Evolutionary conservation across 2,113 vertebrate genomes (phyloP), one percentile per base, ranked within the genome.

Genomic region (Nymphicus hollandicus): DNA sequence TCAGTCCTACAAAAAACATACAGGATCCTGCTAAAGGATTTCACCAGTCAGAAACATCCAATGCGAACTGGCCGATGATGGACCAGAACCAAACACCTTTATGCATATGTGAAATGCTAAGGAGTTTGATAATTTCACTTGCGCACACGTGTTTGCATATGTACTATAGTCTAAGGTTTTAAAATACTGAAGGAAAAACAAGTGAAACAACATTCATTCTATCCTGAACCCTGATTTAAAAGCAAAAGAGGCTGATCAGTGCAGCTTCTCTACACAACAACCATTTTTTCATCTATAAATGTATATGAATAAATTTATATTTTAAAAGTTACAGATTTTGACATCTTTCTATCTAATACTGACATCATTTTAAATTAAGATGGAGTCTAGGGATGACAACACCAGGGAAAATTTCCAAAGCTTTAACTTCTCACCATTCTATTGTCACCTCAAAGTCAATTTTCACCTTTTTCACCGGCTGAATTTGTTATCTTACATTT

Each of bases 371-470:
- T 93, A 97, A 97, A 97, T 92, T 89, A 96, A 97, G 93, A 97
- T 92, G 91, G 95, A 96, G 88, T 85, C 92, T 58, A 87, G 90
- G 80, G 81, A 95, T 93, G 96, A 96, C 88, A 97, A 91, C 52
- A 95, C 52, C 35, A 94, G 53, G 61, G 89, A 96, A 97, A 97
- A 96, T 95, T 97, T 96, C 97, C 94, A 96, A 98, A 98, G 97
- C 96, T 97, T 97, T 96, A 98, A 96, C 96, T 97, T 98, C 96
- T 98, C 97, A 96, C 96, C 88, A 96, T 98, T 98, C 97, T 97
- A 96, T 98, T 97, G 95, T 98, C 97, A 97, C 96, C 98, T 97
- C 96, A 94, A 98, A 98, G 98, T 98, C 97, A 98, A 98, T 98
- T 98, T 98, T 98, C 98, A 98, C 98, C 98, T 98, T 98, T 97